Conservation (phyloP, 2,797 vertebrate genomes). For the Pagetopsis macropterus region DNA sequence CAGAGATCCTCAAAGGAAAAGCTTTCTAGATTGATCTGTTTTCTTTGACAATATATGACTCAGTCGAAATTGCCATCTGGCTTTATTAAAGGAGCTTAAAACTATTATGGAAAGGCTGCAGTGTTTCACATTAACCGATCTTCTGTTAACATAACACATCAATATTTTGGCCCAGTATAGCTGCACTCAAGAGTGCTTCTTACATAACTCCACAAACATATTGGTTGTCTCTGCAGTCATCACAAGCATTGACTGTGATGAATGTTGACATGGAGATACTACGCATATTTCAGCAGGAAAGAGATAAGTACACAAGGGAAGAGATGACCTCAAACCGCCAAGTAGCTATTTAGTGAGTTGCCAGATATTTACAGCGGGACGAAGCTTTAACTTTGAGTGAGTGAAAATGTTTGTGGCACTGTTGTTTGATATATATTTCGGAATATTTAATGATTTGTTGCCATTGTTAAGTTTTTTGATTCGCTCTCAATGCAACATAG, state of each 20-base stretch:
- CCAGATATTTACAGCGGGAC: slow-evolving; percentile 60
- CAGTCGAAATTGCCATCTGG: slow-evolving; percentile 17
- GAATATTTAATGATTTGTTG: not conserved
- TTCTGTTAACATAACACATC: not conserved
- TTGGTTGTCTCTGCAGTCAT: slow-evolving; percentile 25
- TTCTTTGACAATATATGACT: slow-evolving; percentile 5
- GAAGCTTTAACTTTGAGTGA: slow-evolving; percentile 52
- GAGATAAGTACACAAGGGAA: slow-evolving; percentile 25
- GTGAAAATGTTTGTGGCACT: no score
- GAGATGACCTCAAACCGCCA: slow-evolving; percentile 58
- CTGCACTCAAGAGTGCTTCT: slow-evolving; percentile 7
- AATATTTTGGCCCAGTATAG: not conserved
- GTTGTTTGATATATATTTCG: not conserved
- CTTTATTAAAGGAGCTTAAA: not conserved
- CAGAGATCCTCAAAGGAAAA: not conserved
- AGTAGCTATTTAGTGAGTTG: slow-evolving; percentile 61
- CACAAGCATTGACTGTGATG: slow-evolving; percentile 30
- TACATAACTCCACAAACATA: slow-evolving; percentile 5
- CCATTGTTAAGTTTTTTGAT: not conserved
- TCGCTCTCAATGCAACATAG: not conserved
- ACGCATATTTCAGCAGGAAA: slow-evolving; percentile 32
- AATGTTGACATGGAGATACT: slow-evolving; percentile 26
- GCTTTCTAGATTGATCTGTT: slow-evolving; percentile 9
- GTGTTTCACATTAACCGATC: slow-evolving; percentile 6
- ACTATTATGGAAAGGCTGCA: not conserved